These are phyloP conservation scores for Cyclopterus lumpus DNA, from an alignment of 2,797 vertebrate species.

Conservation along the genomic window DNA sequence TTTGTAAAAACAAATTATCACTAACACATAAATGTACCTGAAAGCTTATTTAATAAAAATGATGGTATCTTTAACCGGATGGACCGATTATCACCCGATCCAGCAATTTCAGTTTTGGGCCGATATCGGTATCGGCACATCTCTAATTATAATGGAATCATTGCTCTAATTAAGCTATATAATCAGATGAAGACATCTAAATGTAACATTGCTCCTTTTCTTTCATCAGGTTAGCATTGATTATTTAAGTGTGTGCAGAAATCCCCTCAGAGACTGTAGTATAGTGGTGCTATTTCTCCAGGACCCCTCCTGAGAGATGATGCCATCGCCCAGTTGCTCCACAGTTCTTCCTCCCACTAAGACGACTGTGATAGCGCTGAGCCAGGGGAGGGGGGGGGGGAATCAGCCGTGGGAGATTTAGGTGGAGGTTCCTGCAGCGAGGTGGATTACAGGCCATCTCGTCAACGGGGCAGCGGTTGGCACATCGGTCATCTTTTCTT, in stretches of 20 bases:
- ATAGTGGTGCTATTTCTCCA: constrained; percentile 10
- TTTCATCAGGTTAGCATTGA: constrained; percentile 52
- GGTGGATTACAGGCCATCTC: constrained; percentile 39
- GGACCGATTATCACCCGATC: neutral
- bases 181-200: constrained; percentile 27
- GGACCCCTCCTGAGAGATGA: constrained; percentile 5
- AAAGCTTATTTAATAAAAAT: neutral
- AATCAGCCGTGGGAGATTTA: constrained; percentile 31
- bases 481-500: too few relatives aligned
- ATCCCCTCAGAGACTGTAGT: constrained; percentile 26
- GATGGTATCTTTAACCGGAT: neutral
- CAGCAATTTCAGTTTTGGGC: neutral
- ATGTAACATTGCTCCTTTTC: constrained; percentile 17
- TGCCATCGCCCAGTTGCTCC: constrained; percentile 12
- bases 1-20: neutral
- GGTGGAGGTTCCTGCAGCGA: constrained; percentile 28
- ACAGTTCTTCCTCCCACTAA: constrained; percentile 33
- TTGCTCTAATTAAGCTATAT: constrained; percentile 16
- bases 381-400: neutral
- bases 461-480: constrained; percentile 2
- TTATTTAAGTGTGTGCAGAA: constrained; percentile 43
- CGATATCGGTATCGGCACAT: neutral
- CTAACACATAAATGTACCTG: neutral
- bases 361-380: constrained; percentile 19
- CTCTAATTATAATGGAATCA: constrained; percentile 1